These are phyloP conservation scores for Itoplectis maculator DNA, from an alignment of 2,888 invertebrate species.

Conservation along the genomic window DNA sequence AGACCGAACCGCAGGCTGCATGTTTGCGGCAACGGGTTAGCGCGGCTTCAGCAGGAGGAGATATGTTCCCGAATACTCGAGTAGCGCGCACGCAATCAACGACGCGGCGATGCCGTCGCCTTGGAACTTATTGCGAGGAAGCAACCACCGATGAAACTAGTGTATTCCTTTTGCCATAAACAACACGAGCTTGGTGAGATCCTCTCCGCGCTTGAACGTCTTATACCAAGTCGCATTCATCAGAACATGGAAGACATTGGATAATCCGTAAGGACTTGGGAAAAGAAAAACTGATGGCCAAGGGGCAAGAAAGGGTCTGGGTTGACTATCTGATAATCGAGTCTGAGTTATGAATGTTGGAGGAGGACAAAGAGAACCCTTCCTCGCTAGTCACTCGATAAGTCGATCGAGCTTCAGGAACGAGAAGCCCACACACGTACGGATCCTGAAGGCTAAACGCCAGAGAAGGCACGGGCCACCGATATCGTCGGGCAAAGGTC, in stretches of 20 bases:
- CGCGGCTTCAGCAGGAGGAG: slow-evolving; percentile 16
- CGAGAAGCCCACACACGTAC: slow-evolving; percentile 10
- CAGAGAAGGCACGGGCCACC: slow-evolving; percentile 46
- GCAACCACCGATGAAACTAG: slow-evolving; percentile 14
- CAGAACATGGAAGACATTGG: background rate
- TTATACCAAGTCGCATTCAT: slow-evolving; percentile 5
- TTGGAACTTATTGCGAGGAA: slow-evolving; percentile 40
- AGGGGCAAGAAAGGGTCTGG: background rate
- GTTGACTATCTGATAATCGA: slow-evolving; percentile 22
- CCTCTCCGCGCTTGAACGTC: slow-evolving; percentile 36
- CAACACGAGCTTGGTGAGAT: slow-evolving; percentile 33
- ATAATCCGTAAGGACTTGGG: slow-evolving; percentile 10
- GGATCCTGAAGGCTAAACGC: background rate
- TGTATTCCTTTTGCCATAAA: slow-evolving; percentile 43
- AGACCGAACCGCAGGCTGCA: slow-evolving; percentile 38
- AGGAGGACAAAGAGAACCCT: background rate
- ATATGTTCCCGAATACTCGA: slow-evolving; percentile 47
- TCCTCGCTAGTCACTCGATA: slow-evolving; percentile 22
- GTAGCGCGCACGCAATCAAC: slow-evolving; percentile 62
- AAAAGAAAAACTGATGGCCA: slow-evolving; percentile 16
- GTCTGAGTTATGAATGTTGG: slow-evolving; percentile 19
- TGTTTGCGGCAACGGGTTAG: slow-evolving; percentile 27
- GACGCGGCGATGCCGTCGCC: slow-evolving; percentile 33
- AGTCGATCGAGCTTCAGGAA: background rate
- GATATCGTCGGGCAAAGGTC: slow-evolving; percentile 61